These are phyloP conservation scores for Dissostichus mawsoni DNA, from an alignment of 2,113 vertebrate species.

Conservation along the genomic window DNA sequence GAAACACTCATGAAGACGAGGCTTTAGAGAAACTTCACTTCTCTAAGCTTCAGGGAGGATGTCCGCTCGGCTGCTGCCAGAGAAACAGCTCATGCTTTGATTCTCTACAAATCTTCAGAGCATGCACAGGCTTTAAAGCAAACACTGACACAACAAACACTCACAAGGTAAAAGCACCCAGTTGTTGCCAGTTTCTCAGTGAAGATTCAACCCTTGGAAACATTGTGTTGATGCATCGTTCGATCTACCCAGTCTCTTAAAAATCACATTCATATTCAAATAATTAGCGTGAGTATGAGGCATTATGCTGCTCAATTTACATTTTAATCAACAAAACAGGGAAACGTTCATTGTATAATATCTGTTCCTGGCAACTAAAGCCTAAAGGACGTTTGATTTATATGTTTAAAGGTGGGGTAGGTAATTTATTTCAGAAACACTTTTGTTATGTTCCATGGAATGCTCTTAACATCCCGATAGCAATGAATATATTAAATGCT, in stretches of 20 bases:
- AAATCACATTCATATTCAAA: background rate
- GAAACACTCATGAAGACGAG: constrained; percentile 46
- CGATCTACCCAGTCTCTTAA: too few relatives aligned
- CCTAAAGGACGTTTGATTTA: background rate
- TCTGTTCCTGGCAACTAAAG: background rate
- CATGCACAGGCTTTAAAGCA: constrained; percentile 34
- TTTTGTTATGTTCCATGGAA: too few relatives aligned
- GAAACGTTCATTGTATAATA: background rate
- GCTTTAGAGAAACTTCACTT: constrained; percentile 48
- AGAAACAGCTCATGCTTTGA: constrained; percentile 53
- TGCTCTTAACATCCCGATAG: too few relatives aligned
- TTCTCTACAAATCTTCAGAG: constrained; percentile 61
- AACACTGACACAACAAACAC: constrained; percentile 39
- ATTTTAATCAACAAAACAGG: background rate
- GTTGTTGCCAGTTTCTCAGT: background rate
- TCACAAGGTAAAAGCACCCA: background rate
- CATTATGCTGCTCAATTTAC: background rate
- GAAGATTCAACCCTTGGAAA: too few relatives aligned
- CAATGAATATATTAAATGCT: too few relatives aligned
- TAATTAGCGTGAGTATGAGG: background rate
- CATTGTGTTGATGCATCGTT: too few relatives aligned
- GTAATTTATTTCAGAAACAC: too few relatives aligned
- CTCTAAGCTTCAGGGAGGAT: constrained; percentile 51
- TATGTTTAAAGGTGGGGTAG: too few relatives aligned
- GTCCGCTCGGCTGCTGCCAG: constrained; percentile 59